Evolutionary conservation across 2,797 vertebrate species (phyloP).

Genomic region (Megaceryle alcyon): DNA sequence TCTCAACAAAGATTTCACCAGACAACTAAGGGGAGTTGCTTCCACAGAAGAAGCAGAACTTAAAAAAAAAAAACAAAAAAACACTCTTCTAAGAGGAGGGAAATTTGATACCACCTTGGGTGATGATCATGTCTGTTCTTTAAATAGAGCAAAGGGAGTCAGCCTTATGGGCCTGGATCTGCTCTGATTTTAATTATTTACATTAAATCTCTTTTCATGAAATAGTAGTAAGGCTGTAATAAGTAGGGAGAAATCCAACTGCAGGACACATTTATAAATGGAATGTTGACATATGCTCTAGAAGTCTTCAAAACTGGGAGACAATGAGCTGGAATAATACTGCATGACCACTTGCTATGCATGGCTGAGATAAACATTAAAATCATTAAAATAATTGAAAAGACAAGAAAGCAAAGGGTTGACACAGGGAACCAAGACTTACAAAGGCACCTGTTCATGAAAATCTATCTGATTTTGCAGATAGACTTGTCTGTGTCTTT

Average conservation of each 20-base stretch:
- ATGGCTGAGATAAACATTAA: background rate
- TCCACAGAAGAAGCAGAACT: background rate
- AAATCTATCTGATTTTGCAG: background rate
- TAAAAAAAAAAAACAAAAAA: background rate
- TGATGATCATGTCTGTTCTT: background rate
- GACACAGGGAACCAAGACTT: background rate
- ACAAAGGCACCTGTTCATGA: background rate
- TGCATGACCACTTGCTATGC: background rate
- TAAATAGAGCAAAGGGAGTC: background rate
- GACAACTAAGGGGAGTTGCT: background rate
- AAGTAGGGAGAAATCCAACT: background rate
- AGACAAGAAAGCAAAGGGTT: background rate
- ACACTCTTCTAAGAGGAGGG: background rate
- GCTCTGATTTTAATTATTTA: background rate
- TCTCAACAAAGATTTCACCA: background rate
- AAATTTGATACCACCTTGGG: background rate
- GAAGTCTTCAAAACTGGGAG: background rate
- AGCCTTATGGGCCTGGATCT: background rate
- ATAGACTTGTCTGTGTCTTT: background rate
- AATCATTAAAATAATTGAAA: background rate
- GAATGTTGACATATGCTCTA: background rate
- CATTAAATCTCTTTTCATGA: background rate
- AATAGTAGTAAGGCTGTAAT: background rate
- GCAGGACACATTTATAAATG: background rate
- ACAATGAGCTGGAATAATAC: background rate